phyloP scores from a whole-genome alignment of 1,140 invertebrate species.

The Drosophila punjabiensis region DNA sequence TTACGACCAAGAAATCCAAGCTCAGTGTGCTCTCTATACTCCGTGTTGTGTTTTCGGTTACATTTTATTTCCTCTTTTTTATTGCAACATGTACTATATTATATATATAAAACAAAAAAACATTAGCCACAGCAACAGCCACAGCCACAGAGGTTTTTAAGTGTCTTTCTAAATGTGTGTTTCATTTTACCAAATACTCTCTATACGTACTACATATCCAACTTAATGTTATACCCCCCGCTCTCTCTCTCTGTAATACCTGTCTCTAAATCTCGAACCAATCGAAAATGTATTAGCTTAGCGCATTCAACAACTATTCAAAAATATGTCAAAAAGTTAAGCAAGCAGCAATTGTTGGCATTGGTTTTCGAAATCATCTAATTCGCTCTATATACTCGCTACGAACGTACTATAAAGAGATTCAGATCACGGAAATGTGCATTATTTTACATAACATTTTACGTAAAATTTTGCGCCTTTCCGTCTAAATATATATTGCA shows the following conservation, averaged over 20 bases:
- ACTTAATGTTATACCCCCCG: slow-evolving; percentile 50
- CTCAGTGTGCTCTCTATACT: slow-evolving; percentile 64
- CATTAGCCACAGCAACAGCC: slow-evolving; percentile 6
- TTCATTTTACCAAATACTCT: slow-evolving; percentile 60
- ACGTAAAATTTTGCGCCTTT: slow-evolving; percentile 69
- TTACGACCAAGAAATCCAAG: slow-evolving; percentile 45
- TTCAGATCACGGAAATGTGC: slow-evolving; percentile 42
- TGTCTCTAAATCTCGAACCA: slow-evolving; percentile 42
- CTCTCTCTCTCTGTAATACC: slow-evolving; percentile 32
- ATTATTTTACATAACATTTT: slow-evolving; percentile 66
- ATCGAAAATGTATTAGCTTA: slow-evolving; percentile 59
- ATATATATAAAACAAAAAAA: slow-evolving; percentile 38
- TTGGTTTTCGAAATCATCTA: slow-evolving; percentile 77
- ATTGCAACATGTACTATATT: slow-evolving; percentile 62
- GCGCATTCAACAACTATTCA: slow-evolving; percentile 71
- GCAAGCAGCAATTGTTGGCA: slow-evolving; percentile 75
- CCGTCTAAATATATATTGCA: slow-evolving; percentile 34
- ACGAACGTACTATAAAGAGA: slow-evolving; percentile 28
- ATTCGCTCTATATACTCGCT: slow-evolving; percentile 30
- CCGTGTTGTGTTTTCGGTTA: slow-evolving; percentile 47
- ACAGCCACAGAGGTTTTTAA: slow-evolving; percentile 52
- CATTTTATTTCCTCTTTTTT: slow-evolving; percentile 41
- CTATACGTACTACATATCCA: slow-evolving; percentile 56
- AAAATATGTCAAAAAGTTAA: slow-evolving; percentile 79
- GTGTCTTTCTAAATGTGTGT: slow-evolving; percentile 72